Evolutionary conservation across 2,888 invertebrate genomes (phyloP), one percentile per base, ranked within the genome.

Genomic region (Rhamnusium bicolor): DNA sequence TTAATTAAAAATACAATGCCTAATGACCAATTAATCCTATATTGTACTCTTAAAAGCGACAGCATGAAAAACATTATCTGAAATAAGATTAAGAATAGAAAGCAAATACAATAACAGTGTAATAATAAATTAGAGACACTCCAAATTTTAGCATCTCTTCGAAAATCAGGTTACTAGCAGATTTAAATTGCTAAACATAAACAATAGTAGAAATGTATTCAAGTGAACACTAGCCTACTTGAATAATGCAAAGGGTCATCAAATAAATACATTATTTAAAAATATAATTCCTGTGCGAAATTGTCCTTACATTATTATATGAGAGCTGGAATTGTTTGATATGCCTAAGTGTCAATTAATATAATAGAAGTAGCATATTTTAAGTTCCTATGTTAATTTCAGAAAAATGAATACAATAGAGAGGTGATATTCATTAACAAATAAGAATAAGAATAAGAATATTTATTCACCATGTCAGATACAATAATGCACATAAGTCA

Each of bases 1-100:
- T 78, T 82, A 82, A 83, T 83, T 83, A 83, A 81, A 81, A 83
- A 78, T 75, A 83, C 80, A 82, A 81, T 81, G 79, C 80, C 79
- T 82, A 83, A 84, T 82, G 80, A 83, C 79, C 84, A 84, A 83
- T 84, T 84, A 84, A 79, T 78, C 69, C 69, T 73, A 72, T 66
- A 69, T 66, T 73, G 46, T 74, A 74, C 72, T 78, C 74, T 78
- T 67, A 71, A 74, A 71, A 72, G 76, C 69, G 78, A 81, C 80
- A 80, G 77, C 74, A 40, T 73, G 69, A 72, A 76, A 77, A 77
- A 66, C 62, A 58, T 71, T 58, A 58, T 32, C 18, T 58, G 32
- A 40, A 32, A 32, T 58, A 32, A 29, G 58, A 58, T 16, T 54
- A 58, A 5, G 32, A 29, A 58, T 32, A 58, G 58, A 58, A 58